phyloP scores from a whole-genome alignment of 1,140 invertebrate genomes.

The Paracyclopina nana region DNA sequence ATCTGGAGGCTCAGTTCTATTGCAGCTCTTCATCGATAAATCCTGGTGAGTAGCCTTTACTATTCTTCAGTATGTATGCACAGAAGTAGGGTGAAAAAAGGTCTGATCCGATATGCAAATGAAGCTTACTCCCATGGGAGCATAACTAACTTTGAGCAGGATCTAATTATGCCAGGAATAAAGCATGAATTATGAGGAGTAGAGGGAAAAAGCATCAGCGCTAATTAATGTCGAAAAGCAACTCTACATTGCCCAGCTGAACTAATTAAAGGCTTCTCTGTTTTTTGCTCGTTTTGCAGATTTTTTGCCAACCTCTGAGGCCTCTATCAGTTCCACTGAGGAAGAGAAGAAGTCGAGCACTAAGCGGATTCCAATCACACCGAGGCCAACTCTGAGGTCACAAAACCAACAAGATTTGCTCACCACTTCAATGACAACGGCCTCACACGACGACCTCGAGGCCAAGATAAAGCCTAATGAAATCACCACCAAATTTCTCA shows the following conservation, averaged over 20 bases:
- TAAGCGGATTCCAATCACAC: conserved; percentile 1
- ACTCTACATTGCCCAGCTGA: too few species aligned
- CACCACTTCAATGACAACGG: too few species aligned
- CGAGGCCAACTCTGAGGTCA: not conserved
- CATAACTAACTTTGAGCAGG: not conserved
- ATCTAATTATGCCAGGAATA: not conserved
- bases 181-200: not conserved
- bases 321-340: not conserved
- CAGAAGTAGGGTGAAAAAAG: not conserved
- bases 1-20: conserved; percentile 15
- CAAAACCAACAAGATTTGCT: not conserved
- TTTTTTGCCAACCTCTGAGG: not conserved
- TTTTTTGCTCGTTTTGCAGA: too few species aligned
- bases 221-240: too few species aligned
- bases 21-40: not conserved
- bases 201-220: not conserved
- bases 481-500: not conserved
- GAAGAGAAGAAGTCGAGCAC: not conserved
- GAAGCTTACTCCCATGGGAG: not conserved
- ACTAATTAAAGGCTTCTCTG: too few species aligned
- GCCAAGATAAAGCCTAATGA: not conserved
- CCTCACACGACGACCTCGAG: too few species aligned
- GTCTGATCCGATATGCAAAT: not conserved
- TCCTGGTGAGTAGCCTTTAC: not conserved
- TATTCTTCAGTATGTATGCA: not conserved